Conservation (phyloP, 2,113 vertebrate genomes). For the Polypterus senegalus region DNA sequence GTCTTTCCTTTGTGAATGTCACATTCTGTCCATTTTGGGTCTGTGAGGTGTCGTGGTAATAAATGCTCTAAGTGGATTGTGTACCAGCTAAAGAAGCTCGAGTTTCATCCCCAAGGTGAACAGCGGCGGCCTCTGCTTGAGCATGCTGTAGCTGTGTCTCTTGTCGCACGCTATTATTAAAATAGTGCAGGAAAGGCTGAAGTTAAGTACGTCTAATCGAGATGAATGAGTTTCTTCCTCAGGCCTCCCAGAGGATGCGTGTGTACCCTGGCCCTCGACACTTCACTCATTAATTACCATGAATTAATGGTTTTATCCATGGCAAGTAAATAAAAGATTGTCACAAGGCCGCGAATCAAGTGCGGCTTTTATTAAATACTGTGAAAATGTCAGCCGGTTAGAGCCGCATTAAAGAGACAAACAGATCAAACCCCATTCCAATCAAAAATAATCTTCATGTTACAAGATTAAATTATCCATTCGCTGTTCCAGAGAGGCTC, state of each 20-base stretch:
- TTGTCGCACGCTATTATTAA: slow-evolving; percentile 26
- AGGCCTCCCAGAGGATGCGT: slow-evolving; percentile 32
- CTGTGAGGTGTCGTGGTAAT: no score
- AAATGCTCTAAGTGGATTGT: no score
- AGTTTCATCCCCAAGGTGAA: neutral
- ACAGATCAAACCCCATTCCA: slow-evolving; percentile 38
- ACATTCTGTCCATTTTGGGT: no score
- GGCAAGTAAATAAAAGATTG: slow-evolving; percentile 48
- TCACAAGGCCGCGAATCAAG: slow-evolving; percentile 32
- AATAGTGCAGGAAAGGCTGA: slow-evolving; percentile 30
- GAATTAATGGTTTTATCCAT: slow-evolving; percentile 49
- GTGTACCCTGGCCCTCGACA: slow-evolving; percentile 30
- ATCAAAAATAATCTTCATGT: slow-evolving; percentile 36
- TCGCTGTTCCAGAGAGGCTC: slow-evolving; percentile 26
- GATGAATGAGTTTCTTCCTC: slow-evolving; percentile 35
- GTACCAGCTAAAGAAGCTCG: no score
- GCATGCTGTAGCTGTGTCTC: slow-evolving; percentile 19
- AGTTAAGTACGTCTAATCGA: slow-evolving; percentile 41
- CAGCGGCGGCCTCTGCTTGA: slow-evolving; percentile 7
- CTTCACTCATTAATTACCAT: slow-evolving; percentile 46
- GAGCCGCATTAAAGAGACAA: slow-evolving; percentile 37
- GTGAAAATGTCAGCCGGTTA: slow-evolving; percentile 42
- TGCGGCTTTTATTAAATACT: slow-evolving; percentile 39
- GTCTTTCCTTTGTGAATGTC: no score
- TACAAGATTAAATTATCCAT: slow-evolving; percentile 31